Percentiles rank a stretch among this genome's conserved stretches.
Conservation (phyloP, 2,797 vertebrate genomes). For the Molossus molossus region DNA sequence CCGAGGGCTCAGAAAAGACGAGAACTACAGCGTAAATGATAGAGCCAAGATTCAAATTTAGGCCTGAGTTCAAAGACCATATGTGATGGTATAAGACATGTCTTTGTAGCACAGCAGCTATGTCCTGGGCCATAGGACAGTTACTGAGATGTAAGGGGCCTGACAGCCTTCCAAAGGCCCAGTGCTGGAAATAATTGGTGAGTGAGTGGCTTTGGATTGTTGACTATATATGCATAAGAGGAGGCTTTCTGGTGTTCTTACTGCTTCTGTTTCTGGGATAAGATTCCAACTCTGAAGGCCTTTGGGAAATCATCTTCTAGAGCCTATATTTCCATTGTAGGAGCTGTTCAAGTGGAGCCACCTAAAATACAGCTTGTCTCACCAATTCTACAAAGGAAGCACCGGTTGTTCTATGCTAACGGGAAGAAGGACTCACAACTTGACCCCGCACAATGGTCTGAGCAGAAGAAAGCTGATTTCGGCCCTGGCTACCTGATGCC, state of each 20-base stretch:
- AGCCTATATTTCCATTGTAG: background rate
- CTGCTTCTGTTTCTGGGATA: constrained; percentile 53
- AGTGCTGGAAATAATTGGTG: constrained; percentile 30
- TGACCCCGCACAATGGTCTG: background rate
- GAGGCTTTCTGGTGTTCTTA: background rate
- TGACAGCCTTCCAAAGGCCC: background rate
- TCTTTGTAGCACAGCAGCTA: background rate
- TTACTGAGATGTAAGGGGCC: background rate
- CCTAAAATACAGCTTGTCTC: constrained; percentile 9
- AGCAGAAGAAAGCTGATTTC: constrained; percentile 14
- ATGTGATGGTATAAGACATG: background rate
- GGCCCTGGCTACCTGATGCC: background rate
- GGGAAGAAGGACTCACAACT: background rate
- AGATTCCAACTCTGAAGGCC: background rate
- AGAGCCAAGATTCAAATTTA: background rate
- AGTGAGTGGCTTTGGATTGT: background rate
- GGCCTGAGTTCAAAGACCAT: background rate
- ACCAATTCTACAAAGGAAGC: background rate
- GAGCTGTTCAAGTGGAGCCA: background rate
- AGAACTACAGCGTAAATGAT: background rate
- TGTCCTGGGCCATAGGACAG: background rate
- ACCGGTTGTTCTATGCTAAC: constrained; percentile 3
- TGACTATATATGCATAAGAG: background rate
- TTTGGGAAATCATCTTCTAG: background rate
- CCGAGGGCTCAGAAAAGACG: constrained; percentile 24